A percentile compares a stretch with the other conserved stretches of the same genome.
Evolutionary conservation across 2,113 vertebrate genomes (phyloP).

Genomic region (Corythaixoides concolor): DNA sequence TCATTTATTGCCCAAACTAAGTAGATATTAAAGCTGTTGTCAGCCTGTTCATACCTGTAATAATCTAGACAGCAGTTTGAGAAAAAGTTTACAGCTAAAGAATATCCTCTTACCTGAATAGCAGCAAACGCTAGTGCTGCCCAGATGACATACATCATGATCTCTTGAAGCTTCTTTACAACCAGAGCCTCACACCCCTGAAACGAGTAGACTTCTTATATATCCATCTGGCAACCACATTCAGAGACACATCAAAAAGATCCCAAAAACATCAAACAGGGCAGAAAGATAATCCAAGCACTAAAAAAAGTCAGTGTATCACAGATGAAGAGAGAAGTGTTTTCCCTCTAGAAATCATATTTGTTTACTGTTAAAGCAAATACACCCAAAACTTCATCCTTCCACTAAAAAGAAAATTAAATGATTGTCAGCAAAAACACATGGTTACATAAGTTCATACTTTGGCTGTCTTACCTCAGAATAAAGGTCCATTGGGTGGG

Average conservation of each 20-base stretch:
- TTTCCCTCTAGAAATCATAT: neutral
- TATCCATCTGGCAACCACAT: neutral
- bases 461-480: slow-evolving; percentile 80
- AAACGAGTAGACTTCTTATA: neutral
- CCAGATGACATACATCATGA: slow-evolving; percentile 99
- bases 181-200: slow-evolving; percentile 95
- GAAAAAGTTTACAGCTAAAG: neutral
- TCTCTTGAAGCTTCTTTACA: slow-evolving; percentile 96
- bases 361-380: neutral
- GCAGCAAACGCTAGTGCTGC: slow-evolving; percentile 93
- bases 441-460: neutral
- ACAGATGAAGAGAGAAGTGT: neutral
- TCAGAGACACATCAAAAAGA: neutral
- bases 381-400: neutral
- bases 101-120: slow-evolving; percentile 85
- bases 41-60: neutral
- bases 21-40: neutral
- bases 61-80: neutral
- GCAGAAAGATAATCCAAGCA: neutral
- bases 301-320: neutral
- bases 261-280: neutral
- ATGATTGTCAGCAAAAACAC: neutral
- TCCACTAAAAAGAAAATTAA: neutral
- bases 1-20: neutral
- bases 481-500: slow-evolving; percentile 86